Evolutionary conservation across 2,113 vertebrate genomes (phyloP).

Genomic region (Martes martes): DNA sequence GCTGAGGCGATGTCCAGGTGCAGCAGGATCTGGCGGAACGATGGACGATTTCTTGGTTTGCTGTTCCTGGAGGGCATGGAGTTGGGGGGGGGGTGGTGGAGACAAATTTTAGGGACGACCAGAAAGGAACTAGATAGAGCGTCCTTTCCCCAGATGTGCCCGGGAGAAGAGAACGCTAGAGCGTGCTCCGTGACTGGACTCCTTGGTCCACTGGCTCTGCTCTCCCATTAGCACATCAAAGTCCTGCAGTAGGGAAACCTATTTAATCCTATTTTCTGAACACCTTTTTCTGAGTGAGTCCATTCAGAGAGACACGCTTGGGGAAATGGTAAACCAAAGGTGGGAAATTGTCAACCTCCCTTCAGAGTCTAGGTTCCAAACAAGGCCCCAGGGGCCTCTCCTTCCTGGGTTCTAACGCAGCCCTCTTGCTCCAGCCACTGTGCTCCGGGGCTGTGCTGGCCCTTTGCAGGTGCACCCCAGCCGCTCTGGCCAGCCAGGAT

Average conservation of each 20-base stretch:
- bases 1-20: conserved; percentile 97
- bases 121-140: not conserved
- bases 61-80: conserved; percentile 88
- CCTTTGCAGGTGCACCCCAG: not conserved
- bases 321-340: not conserved
- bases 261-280: not conserved
- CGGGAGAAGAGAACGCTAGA: not conserved
- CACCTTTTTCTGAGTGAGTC: not conserved
- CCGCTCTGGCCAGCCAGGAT: not conserved
- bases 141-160: not conserved
- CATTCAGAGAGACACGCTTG: not conserved
- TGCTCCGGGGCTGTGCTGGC: not conserved
- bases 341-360: not conserved
- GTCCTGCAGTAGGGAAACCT: not conserved
- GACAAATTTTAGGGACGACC: not conserved
- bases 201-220: not conserved
- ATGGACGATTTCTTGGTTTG: conserved; percentile 95
- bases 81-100: not conserved
- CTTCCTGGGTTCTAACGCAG: not conserved
- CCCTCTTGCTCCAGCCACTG: not conserved
- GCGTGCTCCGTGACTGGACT: not conserved
- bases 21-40: conserved; percentile 96
- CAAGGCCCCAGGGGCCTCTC: not conserved
- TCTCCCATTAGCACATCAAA: not conserved
- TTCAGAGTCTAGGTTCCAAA: not conserved